These are phyloP conservation scores for Papilio polyxenes DNA, from an alignment of 1,140 invertebrate species.

Conservation along the genomic window DNA sequence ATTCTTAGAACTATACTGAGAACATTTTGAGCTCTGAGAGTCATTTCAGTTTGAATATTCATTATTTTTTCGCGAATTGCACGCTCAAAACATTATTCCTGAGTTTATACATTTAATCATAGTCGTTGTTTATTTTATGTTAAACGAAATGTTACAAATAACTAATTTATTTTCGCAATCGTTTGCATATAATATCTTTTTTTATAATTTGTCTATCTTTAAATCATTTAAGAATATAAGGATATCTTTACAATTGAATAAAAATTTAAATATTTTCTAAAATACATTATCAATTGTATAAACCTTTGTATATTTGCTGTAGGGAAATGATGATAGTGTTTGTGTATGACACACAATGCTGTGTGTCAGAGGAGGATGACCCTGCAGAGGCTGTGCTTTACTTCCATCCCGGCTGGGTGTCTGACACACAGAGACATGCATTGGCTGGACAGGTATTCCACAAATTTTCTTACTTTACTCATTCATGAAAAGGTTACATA, in stretches of 20 bases:
- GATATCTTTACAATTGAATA: too few relatives aligned
- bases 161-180: too few relatives aligned
- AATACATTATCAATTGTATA: background rate
- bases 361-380: slow-evolving; percentile 90
- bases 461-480: background rate
- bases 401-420: slow-evolving; percentile 93
- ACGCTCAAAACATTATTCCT: background rate
- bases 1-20: background rate
- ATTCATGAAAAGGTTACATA: too few relatives aligned
- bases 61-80: background rate
- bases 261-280: too few relatives aligned
- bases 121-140: too few relatives aligned
- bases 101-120: too few relatives aligned
- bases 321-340: slow-evolving; percentile 94
- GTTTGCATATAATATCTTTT: too few relatives aligned
- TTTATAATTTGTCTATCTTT: too few relatives aligned
- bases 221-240: too few relatives aligned
- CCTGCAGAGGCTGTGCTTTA: slow-evolving; percentile 92
- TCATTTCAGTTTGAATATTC: background rate
- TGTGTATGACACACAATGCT: slow-evolving; percentile 90
- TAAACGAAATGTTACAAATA: too few relatives aligned
- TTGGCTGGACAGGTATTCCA: slow-evolving; percentile 86
- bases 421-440: slow-evolving; percentile 88
- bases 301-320: slow-evolving; percentile 46
- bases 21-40: background rate